A percentile compares a stretch with the other conserved stretches of the same genome.
Conservation (phyloP, 2,113 vertebrate species). For the Lates calcarifer region DNA sequence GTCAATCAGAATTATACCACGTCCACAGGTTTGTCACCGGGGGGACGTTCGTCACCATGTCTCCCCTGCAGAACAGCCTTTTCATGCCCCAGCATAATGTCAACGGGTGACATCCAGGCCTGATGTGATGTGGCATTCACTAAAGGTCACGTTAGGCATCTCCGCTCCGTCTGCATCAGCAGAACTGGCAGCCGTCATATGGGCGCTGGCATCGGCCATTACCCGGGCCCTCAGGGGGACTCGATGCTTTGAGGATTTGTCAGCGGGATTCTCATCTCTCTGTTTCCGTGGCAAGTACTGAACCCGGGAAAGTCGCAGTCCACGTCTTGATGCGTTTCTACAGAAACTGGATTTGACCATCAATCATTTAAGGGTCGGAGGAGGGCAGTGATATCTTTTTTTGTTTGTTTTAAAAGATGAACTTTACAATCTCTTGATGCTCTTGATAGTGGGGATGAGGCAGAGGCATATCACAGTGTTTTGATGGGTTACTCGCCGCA, state of each 20-base stretch:
- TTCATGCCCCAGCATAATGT: constrained; percentile 84
- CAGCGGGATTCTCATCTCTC: constrained; percentile 75
- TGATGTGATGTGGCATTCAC: constrained; percentile 86
- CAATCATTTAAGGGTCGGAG: constrained; percentile 18
- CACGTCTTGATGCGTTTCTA: constrained; percentile 33
- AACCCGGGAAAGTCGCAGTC: constrained; percentile 26
- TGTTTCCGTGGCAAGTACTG: constrained; percentile 41
- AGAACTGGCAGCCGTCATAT: constrained; percentile 84
- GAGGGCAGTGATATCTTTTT: constrained; percentile 28
- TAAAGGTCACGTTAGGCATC: constrained; percentile 85
- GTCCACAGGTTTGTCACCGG: constrained; percentile 78
- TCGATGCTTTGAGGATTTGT: constrained; percentile 75
- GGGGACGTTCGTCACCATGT: constrained; percentile 75
- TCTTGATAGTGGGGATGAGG: constrained; percentile 11
- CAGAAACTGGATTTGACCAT: constrained; percentile 45
- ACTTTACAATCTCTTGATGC: constrained; percentile 51
- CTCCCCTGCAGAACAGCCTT: constrained; percentile 78
- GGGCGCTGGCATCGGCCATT: constrained; percentile 82
- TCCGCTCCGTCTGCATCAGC: constrained; percentile 78
- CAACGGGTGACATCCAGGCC: constrained; percentile 80
- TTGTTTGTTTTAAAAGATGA: constrained; percentile 43
- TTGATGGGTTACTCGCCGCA: constrained; percentile 19
- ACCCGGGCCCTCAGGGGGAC: constrained; percentile 71
- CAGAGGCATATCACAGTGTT: constrained; percentile 6
- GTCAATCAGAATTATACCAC: constrained; percentile 81